These are phyloP conservation scores for Lanistes nyassanus DNA, from an alignment of 1,140 invertebrate genomes.

Conservation along the genomic window DNA sequence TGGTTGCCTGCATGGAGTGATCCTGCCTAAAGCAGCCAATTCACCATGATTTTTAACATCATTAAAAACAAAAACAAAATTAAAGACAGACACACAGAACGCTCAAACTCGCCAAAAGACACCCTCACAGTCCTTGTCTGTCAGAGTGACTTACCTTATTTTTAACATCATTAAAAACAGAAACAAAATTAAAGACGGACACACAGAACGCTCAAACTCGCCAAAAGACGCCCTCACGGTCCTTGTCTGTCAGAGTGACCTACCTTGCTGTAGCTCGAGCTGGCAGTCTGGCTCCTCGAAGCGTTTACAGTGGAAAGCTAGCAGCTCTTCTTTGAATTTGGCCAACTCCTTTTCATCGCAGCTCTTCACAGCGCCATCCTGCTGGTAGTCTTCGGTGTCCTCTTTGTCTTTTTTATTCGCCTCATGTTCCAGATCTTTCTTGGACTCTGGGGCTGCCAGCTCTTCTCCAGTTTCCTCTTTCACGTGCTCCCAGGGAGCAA, in stretches of 20 bases:
- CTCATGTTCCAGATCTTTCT: constrained; percentile 18
- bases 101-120: not conserved
- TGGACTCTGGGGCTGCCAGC: not conserved
- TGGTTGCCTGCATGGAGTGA: too few relatives aligned
- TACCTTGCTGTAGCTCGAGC: constrained; percentile 48
- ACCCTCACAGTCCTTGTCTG: not conserved
- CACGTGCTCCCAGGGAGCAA: too few relatives aligned
- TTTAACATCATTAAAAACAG: not conserved
- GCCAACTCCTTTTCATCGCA: constrained; percentile 53
- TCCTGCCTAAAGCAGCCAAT: too few relatives aligned
- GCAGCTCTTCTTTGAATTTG: constrained; percentile 76
- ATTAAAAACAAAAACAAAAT: not conserved
- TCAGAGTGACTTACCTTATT: constrained; percentile 18
- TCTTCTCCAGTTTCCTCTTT: not conserved
- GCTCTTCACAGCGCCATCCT: constrained; percentile 12
- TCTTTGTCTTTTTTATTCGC: not conserved
- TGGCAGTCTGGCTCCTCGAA: constrained; percentile 66
- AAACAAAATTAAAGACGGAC: not conserved
- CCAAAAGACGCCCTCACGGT: not conserved
- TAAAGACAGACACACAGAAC: not conserved
- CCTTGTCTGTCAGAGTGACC: not conserved
- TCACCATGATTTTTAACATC: too few relatives aligned
- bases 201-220: not conserved
- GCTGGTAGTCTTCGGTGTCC: constrained; percentile 16
- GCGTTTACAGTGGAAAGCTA: constrained; percentile 79